A percentile compares a stretch with the other conserved stretches of the same genome.
Conservation (phyloP, 2,113 vertebrate genomes). For the Dendropsophus ebraccatus region DNA sequence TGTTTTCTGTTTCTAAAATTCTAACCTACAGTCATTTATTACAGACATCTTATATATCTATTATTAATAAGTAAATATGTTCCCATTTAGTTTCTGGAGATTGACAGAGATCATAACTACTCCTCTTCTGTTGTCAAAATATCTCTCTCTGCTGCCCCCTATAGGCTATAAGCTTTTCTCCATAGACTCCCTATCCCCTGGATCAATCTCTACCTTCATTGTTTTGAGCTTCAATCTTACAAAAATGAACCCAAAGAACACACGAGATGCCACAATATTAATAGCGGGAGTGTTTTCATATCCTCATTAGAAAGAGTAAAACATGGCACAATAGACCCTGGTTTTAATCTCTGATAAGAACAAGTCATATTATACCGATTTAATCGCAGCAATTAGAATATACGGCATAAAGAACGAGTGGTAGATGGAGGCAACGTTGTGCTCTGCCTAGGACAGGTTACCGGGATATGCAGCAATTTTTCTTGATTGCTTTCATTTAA, state of each 20-base stretch:
- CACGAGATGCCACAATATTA: constrained; percentile 43
- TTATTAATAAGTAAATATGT: too few species aligned
- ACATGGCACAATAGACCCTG: constrained; percentile 37
- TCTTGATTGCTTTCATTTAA: constrained; percentile 33
- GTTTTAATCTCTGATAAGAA: constrained; percentile 18
- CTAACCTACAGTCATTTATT: too few species aligned
- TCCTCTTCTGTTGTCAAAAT: neutral
- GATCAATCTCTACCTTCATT: neutral
- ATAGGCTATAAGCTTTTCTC: neutral
- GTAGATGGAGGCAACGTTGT: constrained; percentile 26
- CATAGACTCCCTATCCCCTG: neutral
- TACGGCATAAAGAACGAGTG: constrained; percentile 19
- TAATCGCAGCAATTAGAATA: constrained; percentile 39
- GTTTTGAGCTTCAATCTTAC: neutral
- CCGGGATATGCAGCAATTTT: constrained; percentile 36
- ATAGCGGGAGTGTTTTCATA: neutral
- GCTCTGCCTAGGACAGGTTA: constrained; percentile 38
- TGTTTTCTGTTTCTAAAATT: too few species aligned
- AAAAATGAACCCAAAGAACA: neutral
- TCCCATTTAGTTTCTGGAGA: too few species aligned
- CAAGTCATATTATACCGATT: constrained; percentile 47
- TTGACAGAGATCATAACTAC: neutral
- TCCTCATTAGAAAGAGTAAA: constrained; percentile 35
- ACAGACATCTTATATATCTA: too few species aligned
- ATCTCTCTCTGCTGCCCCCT: neutral